A percentile compares a stretch with the other conserved stretches of the same genome.
phyloP scores from a whole-genome alignment of 1,140 invertebrate species.

The Manduca sexta region DNA sequence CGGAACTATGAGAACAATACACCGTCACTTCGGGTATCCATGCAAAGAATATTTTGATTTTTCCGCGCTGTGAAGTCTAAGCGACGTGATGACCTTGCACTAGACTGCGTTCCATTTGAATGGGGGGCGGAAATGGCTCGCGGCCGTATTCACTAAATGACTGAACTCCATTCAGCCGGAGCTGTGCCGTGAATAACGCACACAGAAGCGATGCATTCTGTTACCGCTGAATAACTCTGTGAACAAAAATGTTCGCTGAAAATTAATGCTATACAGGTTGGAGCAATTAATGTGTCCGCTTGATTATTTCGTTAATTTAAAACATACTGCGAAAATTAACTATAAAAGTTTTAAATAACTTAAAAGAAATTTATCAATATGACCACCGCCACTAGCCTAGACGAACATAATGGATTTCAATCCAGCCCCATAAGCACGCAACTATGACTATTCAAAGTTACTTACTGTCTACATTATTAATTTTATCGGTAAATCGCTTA shows the following conservation, averaged over 20 bases:
- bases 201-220: background rate
- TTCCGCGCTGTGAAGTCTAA: background rate
- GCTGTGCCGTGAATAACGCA: constrained; percentile 1
- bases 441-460: too few relatives aligned
- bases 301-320: too few relatives aligned
- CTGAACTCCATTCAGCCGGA: background rate
- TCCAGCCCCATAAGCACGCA: too few relatives aligned
- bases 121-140: background rate
- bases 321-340: too few relatives aligned
- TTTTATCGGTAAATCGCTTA: too few relatives aligned
- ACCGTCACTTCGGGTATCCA: too few relatives aligned
- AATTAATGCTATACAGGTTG: background rate
- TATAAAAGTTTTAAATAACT: too few relatives aligned
- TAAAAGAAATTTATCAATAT: too few relatives aligned
- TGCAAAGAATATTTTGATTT: background rate
- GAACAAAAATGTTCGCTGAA: background rate
- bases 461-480: too few relatives aligned
- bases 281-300: background rate
- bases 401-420: too few relatives aligned
- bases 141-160: constrained; percentile 1
- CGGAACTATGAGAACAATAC: too few relatives aligned
- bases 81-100: background rate
- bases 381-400: too few relatives aligned
- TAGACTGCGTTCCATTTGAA: background rate
- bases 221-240: background rate